These are phyloP conservation scores for Crematogaster levior DNA, from an alignment of 2,888 invertebrate genomes.

Conservation along the genomic window DNA sequence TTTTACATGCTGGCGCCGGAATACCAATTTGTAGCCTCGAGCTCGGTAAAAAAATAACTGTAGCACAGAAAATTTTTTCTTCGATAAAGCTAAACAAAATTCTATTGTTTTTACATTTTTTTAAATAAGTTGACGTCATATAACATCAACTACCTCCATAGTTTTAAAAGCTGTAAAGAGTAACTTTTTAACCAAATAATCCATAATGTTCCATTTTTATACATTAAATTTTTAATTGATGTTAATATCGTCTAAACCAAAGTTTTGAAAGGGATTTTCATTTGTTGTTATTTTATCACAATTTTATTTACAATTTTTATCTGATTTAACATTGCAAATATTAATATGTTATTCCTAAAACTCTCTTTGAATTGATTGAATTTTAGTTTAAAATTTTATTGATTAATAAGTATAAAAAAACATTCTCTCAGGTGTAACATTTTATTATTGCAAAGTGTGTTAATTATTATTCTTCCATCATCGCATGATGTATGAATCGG, in stretches of 20 bases:
- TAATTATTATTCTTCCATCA: background rate
- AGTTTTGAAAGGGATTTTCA: background rate
- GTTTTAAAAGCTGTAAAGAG: background rate
- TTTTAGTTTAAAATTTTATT: background rate
- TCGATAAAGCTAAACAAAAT: background rate
- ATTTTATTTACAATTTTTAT: background rate
- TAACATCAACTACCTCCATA: background rate
- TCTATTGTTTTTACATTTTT: background rate
- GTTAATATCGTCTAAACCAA: background rate
- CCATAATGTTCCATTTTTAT: background rate
- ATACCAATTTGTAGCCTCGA: conserved; percentile 12
- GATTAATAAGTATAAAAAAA: background rate
- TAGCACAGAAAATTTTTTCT: background rate
- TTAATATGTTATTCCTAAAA: background rate
- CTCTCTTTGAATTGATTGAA: too few relatives aligned
- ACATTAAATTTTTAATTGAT: background rate
- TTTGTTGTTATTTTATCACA: background rate
- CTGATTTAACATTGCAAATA: background rate
- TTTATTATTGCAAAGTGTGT: background rate
- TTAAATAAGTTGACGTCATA: background rate
- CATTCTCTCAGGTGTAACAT: background rate
- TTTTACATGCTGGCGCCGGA: conserved; percentile 24
- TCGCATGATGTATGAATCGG: background rate
- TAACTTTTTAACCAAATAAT: background rate
- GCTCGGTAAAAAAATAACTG: conserved; percentile 10